phyloP scores from a whole-genome alignment of 2,797 vertebrate genomes.

The Amblyraja radiata region DNA sequence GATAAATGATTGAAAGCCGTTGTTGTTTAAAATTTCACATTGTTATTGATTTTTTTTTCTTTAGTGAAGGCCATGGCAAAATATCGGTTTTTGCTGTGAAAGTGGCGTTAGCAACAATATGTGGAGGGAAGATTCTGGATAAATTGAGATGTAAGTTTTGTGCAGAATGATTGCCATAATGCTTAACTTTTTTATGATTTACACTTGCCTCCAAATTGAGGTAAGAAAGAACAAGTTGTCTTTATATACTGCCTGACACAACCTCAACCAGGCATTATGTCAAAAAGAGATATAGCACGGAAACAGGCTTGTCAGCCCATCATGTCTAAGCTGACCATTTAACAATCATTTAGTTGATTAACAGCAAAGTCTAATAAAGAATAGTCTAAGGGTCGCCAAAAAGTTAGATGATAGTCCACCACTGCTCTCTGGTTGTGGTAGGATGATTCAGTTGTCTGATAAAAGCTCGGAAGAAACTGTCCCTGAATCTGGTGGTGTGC shows the following conservation, averaged over 20 bases:
- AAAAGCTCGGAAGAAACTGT: too few relatives aligned
- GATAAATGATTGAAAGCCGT: slow-evolving; percentile 39
- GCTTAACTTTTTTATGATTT: neutral
- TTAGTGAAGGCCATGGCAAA: slow-evolving; percentile 88
- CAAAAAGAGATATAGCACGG: too few relatives aligned
- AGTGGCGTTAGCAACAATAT: slow-evolving; percentile 84
- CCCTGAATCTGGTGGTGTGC: too few relatives aligned
- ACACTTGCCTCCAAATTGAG: neutral
- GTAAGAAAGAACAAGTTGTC: neutral
- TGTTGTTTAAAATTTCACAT: slow-evolving; percentile 37
- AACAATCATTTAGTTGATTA: too few relatives aligned
- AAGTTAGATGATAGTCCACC: too few relatives aligned
- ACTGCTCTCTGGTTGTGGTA: too few relatives aligned
- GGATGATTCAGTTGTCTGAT: too few relatives aligned
- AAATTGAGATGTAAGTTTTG: slow-evolving; percentile 91
- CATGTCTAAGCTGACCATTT: too few relatives aligned
- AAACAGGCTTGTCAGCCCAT: too few relatives aligned
- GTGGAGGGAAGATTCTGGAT: slow-evolving; percentile 95
- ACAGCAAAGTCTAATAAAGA: too few relatives aligned
- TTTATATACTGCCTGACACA: neutral
- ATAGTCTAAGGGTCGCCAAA: too few relatives aligned
- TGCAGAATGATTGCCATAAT: neutral
- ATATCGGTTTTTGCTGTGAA: slow-evolving; percentile 88
- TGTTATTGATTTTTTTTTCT: slow-evolving; percentile 46
- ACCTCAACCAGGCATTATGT: neutral